Evolutionary conservation across 2,113 vertebrate species (phyloP).

Genomic region (Corvus moneduloides): DNA sequence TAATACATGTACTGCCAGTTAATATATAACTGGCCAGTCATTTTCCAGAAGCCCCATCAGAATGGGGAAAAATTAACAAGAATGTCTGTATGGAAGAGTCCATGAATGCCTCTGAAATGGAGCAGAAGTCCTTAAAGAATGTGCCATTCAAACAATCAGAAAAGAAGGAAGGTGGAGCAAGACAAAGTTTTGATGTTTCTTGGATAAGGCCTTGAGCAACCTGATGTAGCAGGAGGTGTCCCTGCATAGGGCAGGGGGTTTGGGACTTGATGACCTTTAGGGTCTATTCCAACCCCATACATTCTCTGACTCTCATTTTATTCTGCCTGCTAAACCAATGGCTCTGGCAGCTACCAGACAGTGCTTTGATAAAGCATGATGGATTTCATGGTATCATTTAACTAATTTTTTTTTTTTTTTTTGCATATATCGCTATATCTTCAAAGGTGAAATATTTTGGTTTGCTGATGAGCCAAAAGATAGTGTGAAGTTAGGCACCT

Average conservation of each 20-base stretch:
- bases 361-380: not conserved
- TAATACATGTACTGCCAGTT: not conserved
- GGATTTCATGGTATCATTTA: not conserved
- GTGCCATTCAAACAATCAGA: not conserved
- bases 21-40: not conserved
- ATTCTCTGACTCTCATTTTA: not conserved
- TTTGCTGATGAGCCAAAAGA: not conserved
- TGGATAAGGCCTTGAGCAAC: not conserved
- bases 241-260: not conserved
- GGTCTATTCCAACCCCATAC: not conserved
- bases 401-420: not conserved
- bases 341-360: not conserved
- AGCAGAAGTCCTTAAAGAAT: not conserved
- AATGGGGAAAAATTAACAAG: not conserved
- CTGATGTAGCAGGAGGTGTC: not conserved
- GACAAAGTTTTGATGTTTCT: not conserved
- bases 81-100: not conserved
- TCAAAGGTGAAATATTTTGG: not conserved
- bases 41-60: not conserved
- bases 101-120: not conserved
- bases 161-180: not conserved
- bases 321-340: not conserved
- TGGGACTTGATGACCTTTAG: not conserved
- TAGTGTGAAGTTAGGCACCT: not conserved
- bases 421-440: not conserved